phyloP scores from a whole-genome alignment of 2,113 vertebrate genomes.

The Marmota monax region DNA sequence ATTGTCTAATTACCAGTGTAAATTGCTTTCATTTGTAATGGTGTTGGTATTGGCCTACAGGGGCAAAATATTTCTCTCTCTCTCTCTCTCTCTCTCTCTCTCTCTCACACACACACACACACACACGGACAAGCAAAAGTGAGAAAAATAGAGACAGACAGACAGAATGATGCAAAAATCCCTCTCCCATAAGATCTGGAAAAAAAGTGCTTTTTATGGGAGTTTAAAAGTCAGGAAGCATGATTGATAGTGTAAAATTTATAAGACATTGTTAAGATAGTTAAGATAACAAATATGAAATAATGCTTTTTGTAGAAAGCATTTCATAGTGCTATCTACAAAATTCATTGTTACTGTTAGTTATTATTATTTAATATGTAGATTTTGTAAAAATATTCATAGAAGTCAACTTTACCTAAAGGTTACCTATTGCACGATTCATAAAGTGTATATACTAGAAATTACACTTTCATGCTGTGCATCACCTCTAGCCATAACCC shows the following conservation, averaged over 20 bases:
- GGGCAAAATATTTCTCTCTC: background rate
- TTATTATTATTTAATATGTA: conserved; percentile 19
- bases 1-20: background rate
- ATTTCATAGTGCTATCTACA: background rate
- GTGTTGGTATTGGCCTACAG: background rate
- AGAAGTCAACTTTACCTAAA: background rate
- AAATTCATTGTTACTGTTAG: background rate
- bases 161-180: background rate
- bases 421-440: background rate
- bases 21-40: background rate
- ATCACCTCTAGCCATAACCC: background rate
- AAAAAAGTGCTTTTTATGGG: background rate
- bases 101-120: too few species aligned
- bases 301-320: background rate
- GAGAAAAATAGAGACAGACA: background rate
- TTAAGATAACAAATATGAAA: conserved; percentile 23
- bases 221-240: background rate
- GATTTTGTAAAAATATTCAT: background rate
- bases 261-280: background rate
- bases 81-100: too few species aligned
- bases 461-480: too few species aligned
- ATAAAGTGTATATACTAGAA: background rate
- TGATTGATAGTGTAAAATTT: background rate
- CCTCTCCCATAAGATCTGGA: background rate
- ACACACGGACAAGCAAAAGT: too few species aligned